A percentile compares a stretch with the other conserved stretches of the same genome.
Conservation (phyloP, 1,140 invertebrate genomes). For the Camponotus pennsylvanicus region DNA sequence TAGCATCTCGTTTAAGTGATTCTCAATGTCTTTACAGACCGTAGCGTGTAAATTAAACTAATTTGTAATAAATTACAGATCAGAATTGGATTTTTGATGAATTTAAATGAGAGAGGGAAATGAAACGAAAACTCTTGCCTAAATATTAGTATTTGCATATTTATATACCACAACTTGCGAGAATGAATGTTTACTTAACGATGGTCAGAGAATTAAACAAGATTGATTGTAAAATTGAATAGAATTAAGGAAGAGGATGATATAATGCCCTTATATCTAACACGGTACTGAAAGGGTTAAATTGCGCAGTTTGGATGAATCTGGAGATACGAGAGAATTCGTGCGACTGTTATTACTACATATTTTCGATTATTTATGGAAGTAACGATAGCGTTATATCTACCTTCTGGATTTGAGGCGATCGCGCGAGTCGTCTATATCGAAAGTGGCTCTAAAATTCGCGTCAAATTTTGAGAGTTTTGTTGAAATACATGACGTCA, state of each 20-base stretch:
- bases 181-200: slow-evolving; percentile 34
- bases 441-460: slow-evolving; percentile 22
- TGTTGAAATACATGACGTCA: not conserved
- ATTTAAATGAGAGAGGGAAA: slow-evolving; percentile 9
- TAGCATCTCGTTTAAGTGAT: slow-evolving; percentile 1
- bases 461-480: not conserved
- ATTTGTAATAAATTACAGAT: slow-evolving; percentile 8
- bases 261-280: slow-evolving; percentile 6
- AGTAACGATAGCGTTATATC: slow-evolving; percentile 27
- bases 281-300: slow-evolving; percentile 59
- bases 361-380: slow-evolving; percentile 36
- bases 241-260: slow-evolving; percentile 4
- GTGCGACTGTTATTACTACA: slow-evolving; percentile 61
- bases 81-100: slow-evolving; percentile 27
- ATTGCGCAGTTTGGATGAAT: slow-evolving; percentile 8
- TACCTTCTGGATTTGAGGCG: slow-evolving; percentile 35
- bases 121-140: slow-evolving; percentile 30
- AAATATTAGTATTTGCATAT: slow-evolving; percentile 50
- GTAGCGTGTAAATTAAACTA: slow-evolving; percentile 33
- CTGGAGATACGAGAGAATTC: not conserved
- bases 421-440: slow-evolving; percentile 15
- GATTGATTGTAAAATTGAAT: slow-evolving; percentile 22
- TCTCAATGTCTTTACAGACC: slow-evolving; percentile 15
- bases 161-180: slow-evolving; percentile 14
- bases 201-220: slow-evolving; percentile 20